These are phyloP conservation scores for Mactromeris polynyma DNA, from an alignment of 2,888 invertebrate genomes.

Conservation along the genomic window DNA sequence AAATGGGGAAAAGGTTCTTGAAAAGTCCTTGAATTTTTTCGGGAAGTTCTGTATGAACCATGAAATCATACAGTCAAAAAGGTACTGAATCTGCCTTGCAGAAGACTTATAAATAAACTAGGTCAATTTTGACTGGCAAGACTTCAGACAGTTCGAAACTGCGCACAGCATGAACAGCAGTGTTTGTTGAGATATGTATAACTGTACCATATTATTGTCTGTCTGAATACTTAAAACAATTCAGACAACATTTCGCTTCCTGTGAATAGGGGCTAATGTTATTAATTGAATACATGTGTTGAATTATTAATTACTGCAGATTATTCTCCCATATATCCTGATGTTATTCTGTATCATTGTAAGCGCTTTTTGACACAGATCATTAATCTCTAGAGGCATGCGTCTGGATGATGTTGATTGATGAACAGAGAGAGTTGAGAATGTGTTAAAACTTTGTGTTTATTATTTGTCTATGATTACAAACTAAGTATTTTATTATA, in stretches of 20 bases:
- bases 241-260: not conserved
- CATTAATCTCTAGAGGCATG: conserved; percentile 27
- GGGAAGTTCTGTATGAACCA: too few relatives aligned
- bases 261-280: not conserved
- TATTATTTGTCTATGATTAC: not conserved
- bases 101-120: too few relatives aligned
- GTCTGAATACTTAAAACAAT: not conserved
- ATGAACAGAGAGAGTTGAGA: not conserved
- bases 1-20: too few relatives aligned
- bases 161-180: too few relatives aligned
- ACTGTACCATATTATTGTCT: not conserved
- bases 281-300: conserved; percentile 29
- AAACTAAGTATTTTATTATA: not conserved
- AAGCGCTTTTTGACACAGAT: conserved; percentile 36
- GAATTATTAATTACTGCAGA: conserved; percentile 27
- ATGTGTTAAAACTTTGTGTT: not conserved
- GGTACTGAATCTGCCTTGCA: too few relatives aligned
- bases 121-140: too few relatives aligned
- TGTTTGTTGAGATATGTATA: too few relatives aligned
- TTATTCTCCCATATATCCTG: conserved; percentile 14
- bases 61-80: too few relatives aligned
- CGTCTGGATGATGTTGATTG: conserved; percentile 16
- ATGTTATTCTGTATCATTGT: conserved; percentile 1
- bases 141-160: too few relatives aligned
- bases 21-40: too few relatives aligned